Conservation (phyloP, 2,113 vertebrate genomes). For the Solea solea region DNA sequence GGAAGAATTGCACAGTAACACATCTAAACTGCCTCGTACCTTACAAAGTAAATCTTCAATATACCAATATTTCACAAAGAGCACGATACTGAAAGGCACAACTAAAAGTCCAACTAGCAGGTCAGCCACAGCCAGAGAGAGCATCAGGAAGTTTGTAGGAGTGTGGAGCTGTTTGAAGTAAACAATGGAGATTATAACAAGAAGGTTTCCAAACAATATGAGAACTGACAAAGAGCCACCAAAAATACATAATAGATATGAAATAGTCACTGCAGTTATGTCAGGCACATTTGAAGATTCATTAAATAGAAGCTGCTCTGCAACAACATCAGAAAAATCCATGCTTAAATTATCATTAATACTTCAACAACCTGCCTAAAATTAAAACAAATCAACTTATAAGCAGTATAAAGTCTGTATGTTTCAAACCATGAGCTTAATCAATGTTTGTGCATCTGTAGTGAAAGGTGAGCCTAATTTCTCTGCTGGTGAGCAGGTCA, state of each 20-base stretch:
- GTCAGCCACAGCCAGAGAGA: slow-evolving; percentile 12
- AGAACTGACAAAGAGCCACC: neutral
- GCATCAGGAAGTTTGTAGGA: neutral
- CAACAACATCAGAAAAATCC: neutral
- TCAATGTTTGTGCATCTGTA: too few relatives aligned
- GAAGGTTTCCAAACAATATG: slow-evolving; percentile 17
- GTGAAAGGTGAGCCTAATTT: too few relatives aligned
- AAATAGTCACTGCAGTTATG: neutral
- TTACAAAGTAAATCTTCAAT: neutral
- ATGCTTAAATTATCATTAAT: neutral
- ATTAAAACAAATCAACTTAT: too few relatives aligned
- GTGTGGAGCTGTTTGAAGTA: slow-evolving; percentile 24
- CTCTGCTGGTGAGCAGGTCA: too few relatives aligned
- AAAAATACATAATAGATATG: neutral
- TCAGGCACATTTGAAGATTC: neutral
- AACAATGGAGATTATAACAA: slow-evolving; percentile 23
- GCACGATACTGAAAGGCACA: neutral
- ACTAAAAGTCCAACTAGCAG: neutral
- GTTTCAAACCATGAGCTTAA: too few relatives aligned
- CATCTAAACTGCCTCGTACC: neutral
- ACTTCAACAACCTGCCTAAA: too few relatives aligned
- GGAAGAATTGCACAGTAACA: neutral
- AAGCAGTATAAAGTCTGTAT: too few relatives aligned
- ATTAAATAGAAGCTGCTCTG: neutral
- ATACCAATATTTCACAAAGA: neutral